Base-by-base conservation (phyloP, 53 echinoderm and acorn worm genomes). In the Apostichopus leukothele region DNA sequence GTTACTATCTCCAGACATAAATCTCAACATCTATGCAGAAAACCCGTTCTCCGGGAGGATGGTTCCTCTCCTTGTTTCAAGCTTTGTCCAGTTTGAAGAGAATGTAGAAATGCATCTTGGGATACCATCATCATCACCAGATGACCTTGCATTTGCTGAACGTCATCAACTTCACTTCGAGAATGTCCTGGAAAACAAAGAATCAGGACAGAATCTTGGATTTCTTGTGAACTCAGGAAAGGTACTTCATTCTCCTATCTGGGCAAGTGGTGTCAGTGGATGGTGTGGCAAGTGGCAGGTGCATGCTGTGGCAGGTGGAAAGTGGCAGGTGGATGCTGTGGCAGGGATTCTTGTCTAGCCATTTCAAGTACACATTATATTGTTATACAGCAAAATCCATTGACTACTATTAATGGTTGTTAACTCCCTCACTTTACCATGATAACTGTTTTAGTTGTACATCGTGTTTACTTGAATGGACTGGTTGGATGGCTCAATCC, bases 31-130 rank as follows among this genome's bases (percentile, higher is more conserved):
- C 6, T 14, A 10, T 88, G 95, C 92, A 63, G 12, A 92, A 10
- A 93, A 97, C 51, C 97, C 97, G 50, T 83, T 97, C 63, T 93
- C 92, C 59, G 61, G 83, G 14, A 83, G 83, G 60, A 67, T 90
- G 12, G 13, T 97, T 0, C 97, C 97, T 4, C 9, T 97, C 88
- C 92, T 89, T 80, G 92, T 90, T 21, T 92, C 97, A 67, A 92
- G 89, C 76, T 75, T 59, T 20, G 75, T 89, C 86, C 66, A 25
- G 55, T 94, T 93, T 76, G 89, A 91, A 22, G 91, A 91, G 55
- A 89, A 96, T 71, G 93, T 94, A 21, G 97, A 96, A 57, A 88
- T 88, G 9, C 81, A 79, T 50, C 87, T 95, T 18, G 95, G 95
- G 18, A 93, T 96, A 53, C 97, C 97, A 5, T 92, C 88, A 60